Percentiles rank a stretch among this genome's conserved stretches.
phyloP scores from a whole-genome alignment of 2,888 invertebrate genomes.

The Autographa gamma region DNA sequence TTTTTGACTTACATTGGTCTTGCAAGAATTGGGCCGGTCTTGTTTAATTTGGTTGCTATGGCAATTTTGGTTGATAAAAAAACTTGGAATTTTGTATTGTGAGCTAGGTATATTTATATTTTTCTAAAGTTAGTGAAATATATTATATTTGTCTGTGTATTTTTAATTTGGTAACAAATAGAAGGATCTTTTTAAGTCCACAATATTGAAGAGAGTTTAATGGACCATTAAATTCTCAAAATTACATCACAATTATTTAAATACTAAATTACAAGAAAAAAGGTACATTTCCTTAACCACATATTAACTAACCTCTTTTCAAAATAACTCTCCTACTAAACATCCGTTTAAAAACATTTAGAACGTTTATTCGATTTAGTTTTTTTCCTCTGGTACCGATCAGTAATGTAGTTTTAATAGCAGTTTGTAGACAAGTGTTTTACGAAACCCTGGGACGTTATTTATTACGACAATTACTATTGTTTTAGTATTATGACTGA shows the following conservation, averaged over 20 bases:
- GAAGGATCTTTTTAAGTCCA: no score
- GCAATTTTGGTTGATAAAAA: not conserved
- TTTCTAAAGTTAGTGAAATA: no score
- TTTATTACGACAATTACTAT: constrained; percentile 80
- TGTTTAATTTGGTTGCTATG: not conserved
- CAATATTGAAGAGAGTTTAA: no score
- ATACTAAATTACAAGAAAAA: no score
- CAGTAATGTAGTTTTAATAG: constrained; percentile 65
- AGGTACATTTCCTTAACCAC: no score
- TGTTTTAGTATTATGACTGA: constrained; percentile 81
- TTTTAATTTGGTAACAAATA: no score
- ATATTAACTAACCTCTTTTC: not conserved
- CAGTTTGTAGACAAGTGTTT: constrained; percentile 58
- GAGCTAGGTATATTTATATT: no score
- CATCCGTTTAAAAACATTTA: constrained; percentile 15
- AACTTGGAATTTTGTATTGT: not conserved
- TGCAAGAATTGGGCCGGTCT: not conserved
- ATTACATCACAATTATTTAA: no score
- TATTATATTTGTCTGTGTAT: no score
- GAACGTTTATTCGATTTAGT: constrained; percentile 16
- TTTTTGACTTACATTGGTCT: not conserved
- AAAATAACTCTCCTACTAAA: not conserved
- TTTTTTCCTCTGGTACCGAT: constrained; percentile 44
- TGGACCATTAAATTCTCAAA: no score
- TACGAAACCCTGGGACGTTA: constrained; percentile 67